These are phyloP conservation scores for Apogon talboti DNA, from an alignment of 2,797 vertebrate species.

Conservation along the genomic window DNA sequence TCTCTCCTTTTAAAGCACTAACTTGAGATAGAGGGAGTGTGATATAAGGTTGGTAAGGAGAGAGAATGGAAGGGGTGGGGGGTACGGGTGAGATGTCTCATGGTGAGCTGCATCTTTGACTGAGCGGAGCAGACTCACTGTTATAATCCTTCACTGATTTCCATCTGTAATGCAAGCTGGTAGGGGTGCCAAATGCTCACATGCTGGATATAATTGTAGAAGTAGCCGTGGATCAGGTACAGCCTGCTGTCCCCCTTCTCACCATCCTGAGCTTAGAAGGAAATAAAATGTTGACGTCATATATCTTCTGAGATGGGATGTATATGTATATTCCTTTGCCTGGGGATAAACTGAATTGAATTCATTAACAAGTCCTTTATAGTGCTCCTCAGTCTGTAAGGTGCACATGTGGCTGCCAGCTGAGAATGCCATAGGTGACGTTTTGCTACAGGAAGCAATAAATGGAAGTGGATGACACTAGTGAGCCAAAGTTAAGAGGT, in stretches of 20 bases:
- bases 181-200: slow-evolving; percentile 59
- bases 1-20: slow-evolving; percentile 66
- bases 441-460: slow-evolving; percentile 27
- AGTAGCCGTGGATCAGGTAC: slow-evolving; percentile 34
- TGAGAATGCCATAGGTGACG: slow-evolving; percentile 48
- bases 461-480: slow-evolving; percentile 62
- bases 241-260: not conserved
- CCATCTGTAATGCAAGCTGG: slow-evolving; percentile 63
- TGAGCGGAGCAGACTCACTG: slow-evolving; percentile 54
- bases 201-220: slow-evolving; percentile 23
- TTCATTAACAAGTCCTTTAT: slow-evolving; percentile 65
- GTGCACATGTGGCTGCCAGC: slow-evolving; percentile 43
- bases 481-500: slow-evolving; percentile 53
- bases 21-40: slow-evolving; percentile 45
- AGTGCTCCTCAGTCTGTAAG: slow-evolving; percentile 60
- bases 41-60: slow-evolving; percentile 43
- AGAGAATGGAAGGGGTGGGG: slow-evolving; percentile 28
- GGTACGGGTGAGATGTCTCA: slow-evolving; percentile 40
- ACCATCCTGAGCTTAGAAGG: slow-evolving; percentile 6
- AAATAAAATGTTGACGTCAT: slow-evolving; percentile 57
- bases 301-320: slow-evolving; percentile 55
- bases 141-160: slow-evolving; percentile 68
- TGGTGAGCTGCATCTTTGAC: slow-evolving; percentile 51
- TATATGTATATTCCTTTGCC: slow-evolving; percentile 31
- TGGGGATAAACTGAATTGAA: slow-evolving; percentile 48